Conservation (phyloP, 2,797 vertebrate genomes). For the Tarsius wallacei region DNA sequence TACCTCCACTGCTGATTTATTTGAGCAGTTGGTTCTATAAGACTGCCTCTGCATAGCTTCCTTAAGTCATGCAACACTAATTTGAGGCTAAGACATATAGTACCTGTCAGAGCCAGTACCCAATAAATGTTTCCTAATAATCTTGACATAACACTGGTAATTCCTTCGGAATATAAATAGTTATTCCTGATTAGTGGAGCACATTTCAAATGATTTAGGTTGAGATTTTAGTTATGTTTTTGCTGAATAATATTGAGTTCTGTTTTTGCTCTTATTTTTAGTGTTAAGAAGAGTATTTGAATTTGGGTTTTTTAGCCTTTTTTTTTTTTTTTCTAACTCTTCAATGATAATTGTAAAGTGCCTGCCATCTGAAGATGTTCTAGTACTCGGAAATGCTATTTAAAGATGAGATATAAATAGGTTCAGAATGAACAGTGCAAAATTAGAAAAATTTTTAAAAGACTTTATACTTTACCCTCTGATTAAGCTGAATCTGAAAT, state of each 20-base stretch:
- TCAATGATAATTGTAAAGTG: background rate
- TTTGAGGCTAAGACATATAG: background rate
- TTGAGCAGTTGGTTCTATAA: background rate
- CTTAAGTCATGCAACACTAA: background rate
- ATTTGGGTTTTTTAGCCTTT: background rate
- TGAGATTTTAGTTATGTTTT: constrained; percentile 39
- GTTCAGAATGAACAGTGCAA: background rate
- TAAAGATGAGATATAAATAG: constrained; percentile 42
- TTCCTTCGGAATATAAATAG: constrained; percentile 19
- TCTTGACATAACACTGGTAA: constrained; percentile 1
- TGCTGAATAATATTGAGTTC: background rate
- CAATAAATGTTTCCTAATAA: constrained; percentile 5
- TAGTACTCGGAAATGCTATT: constrained; percentile 35
- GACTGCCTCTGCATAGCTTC: background rate
- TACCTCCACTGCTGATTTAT: background rate
- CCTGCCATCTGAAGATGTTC: constrained; percentile 1
- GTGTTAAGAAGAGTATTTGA: background rate
- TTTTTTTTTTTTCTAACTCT: background rate
- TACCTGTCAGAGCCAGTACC: background rate
- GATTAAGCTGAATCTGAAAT: constrained; percentile 3
- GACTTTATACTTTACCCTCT: constrained; percentile 4
- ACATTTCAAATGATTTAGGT: constrained; percentile 37
- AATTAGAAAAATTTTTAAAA: constrained; percentile 60
- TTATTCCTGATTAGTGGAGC: background rate
- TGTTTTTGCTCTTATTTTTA: constrained; percentile 22